Evolutionary conservation across 2,797 vertebrate species (phyloP).

Genomic region (Arctocebus calabarensis): DNA sequence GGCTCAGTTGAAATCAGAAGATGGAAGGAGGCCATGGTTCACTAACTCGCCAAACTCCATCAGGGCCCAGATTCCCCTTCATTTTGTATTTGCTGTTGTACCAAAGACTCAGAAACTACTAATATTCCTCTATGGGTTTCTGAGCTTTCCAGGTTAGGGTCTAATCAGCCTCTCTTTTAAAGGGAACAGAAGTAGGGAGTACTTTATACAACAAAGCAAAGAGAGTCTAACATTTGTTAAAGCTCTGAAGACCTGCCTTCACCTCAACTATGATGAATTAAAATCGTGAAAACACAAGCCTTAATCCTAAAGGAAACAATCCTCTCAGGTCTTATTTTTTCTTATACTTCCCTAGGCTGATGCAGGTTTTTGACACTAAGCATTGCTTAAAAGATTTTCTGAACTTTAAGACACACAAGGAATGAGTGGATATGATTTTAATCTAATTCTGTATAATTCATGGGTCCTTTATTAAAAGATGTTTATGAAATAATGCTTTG

Average conservation of each 20-base stretch:
- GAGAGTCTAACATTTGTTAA: conserved; percentile 41
- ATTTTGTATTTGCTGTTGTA: conserved; percentile 72
- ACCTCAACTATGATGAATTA: not conserved
- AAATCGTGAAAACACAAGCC: conserved; percentile 46
- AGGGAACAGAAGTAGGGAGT: conserved; percentile 25
- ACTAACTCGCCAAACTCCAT: conserved; percentile 65
- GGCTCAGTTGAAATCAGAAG: conserved; percentile 63
- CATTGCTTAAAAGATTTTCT: not conserved
- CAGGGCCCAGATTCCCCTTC: conserved; percentile 53
- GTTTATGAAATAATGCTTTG: not conserved
- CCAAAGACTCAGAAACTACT: conserved; percentile 72
- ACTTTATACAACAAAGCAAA: conserved; percentile 65
- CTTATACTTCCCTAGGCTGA: not conserved
- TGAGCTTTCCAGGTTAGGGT: conserved; percentile 42
- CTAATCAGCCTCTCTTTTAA: conserved; percentile 63
- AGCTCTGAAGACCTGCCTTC: conserved; percentile 38
- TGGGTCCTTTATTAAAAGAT: not conserved
- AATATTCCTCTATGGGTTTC: conserved; percentile 60
- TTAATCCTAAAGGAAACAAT: not conserved
- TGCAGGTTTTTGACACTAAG: not conserved
- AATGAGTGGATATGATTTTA: not conserved
- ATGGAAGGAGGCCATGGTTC: conserved; percentile 71
- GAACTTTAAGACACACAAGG: not conserved
- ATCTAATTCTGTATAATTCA: not conserved
- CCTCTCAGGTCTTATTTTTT: not conserved